Evolutionary conservation across 2,797 vertebrate genomes (phyloP), one percentile per base, ranked within the genome.

Genomic region (Anabas testudineus): DNA sequence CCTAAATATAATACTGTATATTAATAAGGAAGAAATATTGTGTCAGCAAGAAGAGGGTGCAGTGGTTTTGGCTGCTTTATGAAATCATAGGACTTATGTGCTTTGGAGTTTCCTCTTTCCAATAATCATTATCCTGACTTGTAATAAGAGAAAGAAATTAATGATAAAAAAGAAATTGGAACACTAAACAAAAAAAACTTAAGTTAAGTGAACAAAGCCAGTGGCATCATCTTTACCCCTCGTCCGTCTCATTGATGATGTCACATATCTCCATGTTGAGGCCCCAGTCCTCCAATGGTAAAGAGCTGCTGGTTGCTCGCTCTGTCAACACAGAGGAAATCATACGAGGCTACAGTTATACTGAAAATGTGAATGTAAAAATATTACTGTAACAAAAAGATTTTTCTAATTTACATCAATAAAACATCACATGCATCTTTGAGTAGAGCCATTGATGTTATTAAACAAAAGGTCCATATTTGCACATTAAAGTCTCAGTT

Each of bases 231-330:
- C 14, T 82, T 6, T 84, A 99, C 98, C 98, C 97, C 53, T 99
- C 97, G 2, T 99, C 97, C 0, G 97, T 99, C 93, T 99, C 98
- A 0, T 99, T 99, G 91, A 99, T 96, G 90, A 99, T 99, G 90
- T 99, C 98, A 61, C 98, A 99, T 80, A 99, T 98, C 92, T 99
- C 98, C 95, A 99, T 97, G 91, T 98, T 99, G 64, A 99, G 95
- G 15, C 94, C 95, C 97, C 98, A 99, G 88, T 99, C 95, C 82
- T 99, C 98, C 0, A 85, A 91, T 87, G 95, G 95, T 76, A 96
- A 90, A 51, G 91, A 89, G 53, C 94, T 93, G 74, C 91, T 94
- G 0, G 98, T 99, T 22, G 98, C 98, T 89, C 88, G 93, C 87
- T 99, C 98, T 99, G 90, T 67, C 55, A 78, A 74, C 63, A 83